These are phyloP conservation scores for Centruroides sculpturatus DNA, from an alignment of 1,140 invertebrate species.

Conservation along the genomic window DNA sequence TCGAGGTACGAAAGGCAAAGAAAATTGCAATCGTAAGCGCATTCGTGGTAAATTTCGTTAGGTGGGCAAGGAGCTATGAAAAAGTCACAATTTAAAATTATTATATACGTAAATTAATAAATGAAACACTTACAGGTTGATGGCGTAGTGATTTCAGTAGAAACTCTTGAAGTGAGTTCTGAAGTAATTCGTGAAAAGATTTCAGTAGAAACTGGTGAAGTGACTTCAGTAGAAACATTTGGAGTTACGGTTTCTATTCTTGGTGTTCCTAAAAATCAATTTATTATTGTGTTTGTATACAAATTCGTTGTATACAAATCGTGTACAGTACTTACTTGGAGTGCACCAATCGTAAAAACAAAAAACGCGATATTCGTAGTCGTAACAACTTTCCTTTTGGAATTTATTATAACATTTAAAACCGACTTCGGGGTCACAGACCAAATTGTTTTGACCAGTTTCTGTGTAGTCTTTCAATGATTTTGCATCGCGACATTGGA, in stretches of 20 bases:
- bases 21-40: constrained; percentile 43
- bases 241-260: no score
- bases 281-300: background rate
- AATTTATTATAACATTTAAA: constrained; percentile 6
- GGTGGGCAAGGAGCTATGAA: constrained; percentile 24
- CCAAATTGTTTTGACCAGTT: constrained; percentile 3
- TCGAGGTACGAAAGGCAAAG: constrained; percentile 38
- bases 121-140: constrained; percentile 2
- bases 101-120: background rate
- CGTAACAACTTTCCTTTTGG: constrained; percentile 9
- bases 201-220: background rate
- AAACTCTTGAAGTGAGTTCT: background rate
- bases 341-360: constrained; percentile 14
- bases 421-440: constrained; percentile 5
- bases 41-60: constrained; percentile 36
- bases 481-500: constrained; percentile 7
- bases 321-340: constrained; percentile 1
- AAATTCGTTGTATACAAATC: background rate
- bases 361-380: constrained; percentile 13
- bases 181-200: background rate
- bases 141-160: background rate
- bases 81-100: background rate
- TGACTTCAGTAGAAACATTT: no score
- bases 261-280: background rate
- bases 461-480: background rate